phyloP scores from a whole-genome alignment of 2,888 invertebrate species.

The Bembecia ichneumoniformis region DNA sequence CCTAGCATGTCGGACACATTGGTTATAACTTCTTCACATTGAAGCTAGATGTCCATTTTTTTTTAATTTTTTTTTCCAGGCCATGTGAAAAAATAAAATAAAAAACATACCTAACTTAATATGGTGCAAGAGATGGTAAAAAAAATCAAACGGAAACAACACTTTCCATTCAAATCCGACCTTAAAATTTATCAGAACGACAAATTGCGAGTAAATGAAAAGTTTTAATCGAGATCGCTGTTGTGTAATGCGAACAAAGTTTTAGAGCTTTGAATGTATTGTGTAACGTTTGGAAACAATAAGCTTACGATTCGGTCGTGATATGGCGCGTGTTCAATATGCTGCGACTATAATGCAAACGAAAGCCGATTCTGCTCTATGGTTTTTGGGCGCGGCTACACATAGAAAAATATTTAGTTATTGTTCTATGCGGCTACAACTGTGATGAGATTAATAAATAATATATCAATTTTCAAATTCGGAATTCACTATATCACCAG shows the following conservation, averaged over 20 bases:
- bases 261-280: constrained; percentile 3
- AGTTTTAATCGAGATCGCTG: constrained; percentile 1
- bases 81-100: too few relatives aligned
- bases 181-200: background rate
- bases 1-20: too few relatives aligned
- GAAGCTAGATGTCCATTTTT: too few relatives aligned
- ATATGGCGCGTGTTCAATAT: constrained; percentile 5
- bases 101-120: too few relatives aligned
- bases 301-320: constrained; percentile 7
- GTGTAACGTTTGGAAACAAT: constrained; percentile 8
- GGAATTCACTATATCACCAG: too few relatives aligned
- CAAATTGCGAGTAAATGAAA: constrained; percentile 3
- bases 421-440: background rate
- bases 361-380: background rate
- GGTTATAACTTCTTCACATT: too few relatives aligned
- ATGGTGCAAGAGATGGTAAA: too few relatives aligned
- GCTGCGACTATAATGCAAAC: background rate
- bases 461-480: too few relatives aligned
- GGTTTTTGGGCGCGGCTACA: background rate
- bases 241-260: background rate
- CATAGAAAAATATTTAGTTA: too few relatives aligned
- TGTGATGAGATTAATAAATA: too few relatives aligned
- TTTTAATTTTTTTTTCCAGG: too few relatives aligned
- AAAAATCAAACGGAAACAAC: too few relatives aligned
- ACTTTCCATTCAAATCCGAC: background rate